Evolutionary conservation across 2,113 vertebrate species (phyloP), one percentile per base, ranked within the genome.

Genomic region (Callaeas wilsoni): DNA sequence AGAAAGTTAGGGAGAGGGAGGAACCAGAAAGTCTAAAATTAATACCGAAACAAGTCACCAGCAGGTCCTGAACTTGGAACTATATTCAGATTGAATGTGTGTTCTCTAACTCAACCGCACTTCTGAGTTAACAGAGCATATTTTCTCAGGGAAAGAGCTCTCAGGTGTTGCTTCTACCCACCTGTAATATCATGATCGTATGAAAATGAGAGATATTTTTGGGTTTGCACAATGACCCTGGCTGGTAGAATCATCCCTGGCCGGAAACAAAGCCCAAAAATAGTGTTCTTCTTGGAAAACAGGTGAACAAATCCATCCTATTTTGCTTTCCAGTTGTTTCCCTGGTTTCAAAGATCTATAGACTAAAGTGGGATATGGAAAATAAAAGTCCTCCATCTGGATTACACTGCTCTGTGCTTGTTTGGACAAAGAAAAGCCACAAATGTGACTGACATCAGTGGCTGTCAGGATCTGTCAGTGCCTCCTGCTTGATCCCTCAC

Each of bases 11-110:
- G 60, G 75, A 88, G 82, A 76, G 78, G 94, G 92, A 94, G 93
- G 90, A 89, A 90, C 90, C 20, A 25, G 63, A 33, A 80, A 12
- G 78, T 88, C 83, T 92, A 95, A 96, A 97, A 95, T 97, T 95
- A 96, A 94, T 77, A 67, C 47, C 26, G 41, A 87, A 87, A n/a
- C 29, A 10, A 93, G 70, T 71, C 67, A 32, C 74, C 17, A 19
- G 84, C 87, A 88, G 92, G 84, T 90, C 79, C 76, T 81, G 91
- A 81, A 20, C 90, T 95, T 71, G 84, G 60, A 80, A 63, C 77
- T 94, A 13, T 89, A 90, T 95, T 92, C 32, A 63, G 87, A 57
- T 27, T 47, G 44, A 62, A 62, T 41, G 30, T 52, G 41, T 57
- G 82, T 95, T 86, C 91, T 90, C 79, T 80, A 87, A 94, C 92